Base-by-base conservation (phyloP, 1,140 invertebrate genomes). In the Nephotettix cincticeps region DNA sequence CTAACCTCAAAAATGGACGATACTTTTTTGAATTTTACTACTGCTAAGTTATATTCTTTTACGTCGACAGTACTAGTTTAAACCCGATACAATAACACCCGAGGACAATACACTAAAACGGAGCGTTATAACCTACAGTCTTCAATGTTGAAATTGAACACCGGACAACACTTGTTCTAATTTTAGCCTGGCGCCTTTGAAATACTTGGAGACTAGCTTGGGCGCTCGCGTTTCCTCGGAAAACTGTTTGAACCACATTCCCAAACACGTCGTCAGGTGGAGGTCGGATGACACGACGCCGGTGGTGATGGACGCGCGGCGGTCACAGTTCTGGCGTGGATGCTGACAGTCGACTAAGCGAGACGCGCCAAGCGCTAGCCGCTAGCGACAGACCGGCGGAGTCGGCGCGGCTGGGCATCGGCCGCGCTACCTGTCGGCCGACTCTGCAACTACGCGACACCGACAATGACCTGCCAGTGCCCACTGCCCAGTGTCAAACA, bases 1-100 rank as follows among this genome's bases (percentile, higher is more conserved):
- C 56, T 61, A 61, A 61, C 56, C 56, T 61, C 56, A 61, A 61
- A 61, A 28, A 9, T 23, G 9, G n/a, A 43, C n/a, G 9, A 9
- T 9, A 43, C n/a, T n/a, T 43, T 11, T 11, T 9, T 43, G 40
- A 43, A 43, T 11, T 43, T 43, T 43, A 11, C 40, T 9, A 9
- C 40, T 43, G n/a, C 9, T 43, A 43, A 43, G 9, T 43, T 9
- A 11, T 43, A 11, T 9, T 9, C 6, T 40, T 40, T 9, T 6
- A 40, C 6, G 6, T 17, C 6, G 6, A 17, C 17, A 40, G 36
- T 40, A 6, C 36, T 9, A 40, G 36, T 17, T 40, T 40, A 6
- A 17, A 6, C 36, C 6, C 6, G 17, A 9, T 17, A 6, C 6
- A 17, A 17, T 40, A 9, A 6, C 6, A 40, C 6, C 6, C 36